Conservation (phyloP, 2,888 invertebrate species). For the Homarus gammarus region DNA sequence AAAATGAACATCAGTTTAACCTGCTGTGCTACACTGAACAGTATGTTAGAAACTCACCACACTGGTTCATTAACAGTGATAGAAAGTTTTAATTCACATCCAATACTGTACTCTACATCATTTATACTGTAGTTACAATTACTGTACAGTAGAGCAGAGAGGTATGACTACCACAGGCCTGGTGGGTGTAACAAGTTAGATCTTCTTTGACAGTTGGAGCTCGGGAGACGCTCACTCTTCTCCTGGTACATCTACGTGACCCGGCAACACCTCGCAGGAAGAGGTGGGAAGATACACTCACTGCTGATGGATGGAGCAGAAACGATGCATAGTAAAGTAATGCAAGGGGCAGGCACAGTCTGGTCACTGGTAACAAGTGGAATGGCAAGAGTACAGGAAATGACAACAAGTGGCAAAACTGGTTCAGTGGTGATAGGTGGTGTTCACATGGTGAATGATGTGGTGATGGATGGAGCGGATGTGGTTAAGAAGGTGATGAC, state of each 20-base stretch:
- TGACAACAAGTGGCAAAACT: neutral
- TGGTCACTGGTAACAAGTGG: neutral
- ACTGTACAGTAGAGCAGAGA: too few relatives aligned
- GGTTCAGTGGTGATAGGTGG: neutral
- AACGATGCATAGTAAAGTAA: neutral
- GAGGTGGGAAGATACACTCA: neutral
- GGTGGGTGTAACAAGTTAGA: neutral
- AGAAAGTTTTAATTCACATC: too few relatives aligned
- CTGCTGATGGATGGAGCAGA: constrained; percentile 21
- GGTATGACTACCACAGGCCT: too few relatives aligned
- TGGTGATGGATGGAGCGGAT: neutral
- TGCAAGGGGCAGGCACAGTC: neutral
- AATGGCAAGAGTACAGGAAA: neutral
- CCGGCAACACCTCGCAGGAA: neutral
- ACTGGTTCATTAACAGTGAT: too few relatives aligned
- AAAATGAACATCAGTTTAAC: too few relatives aligned
- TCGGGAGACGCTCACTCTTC: neutral
- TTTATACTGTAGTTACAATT: too few relatives aligned
- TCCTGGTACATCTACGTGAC: neutral
- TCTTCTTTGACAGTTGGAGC: neutral
- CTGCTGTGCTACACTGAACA: too few relatives aligned
- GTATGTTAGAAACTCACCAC: too few relatives aligned
- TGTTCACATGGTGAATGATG: neutral
- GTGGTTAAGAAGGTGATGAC: neutral
- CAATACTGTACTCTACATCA: too few relatives aligned